Percentiles rank a stretch among this genome's conserved stretches.
These are phyloP conservation scores for Pachypanchax playfairii DNA, from an alignment of 2,113 vertebrate species.

Conservation along the genomic window DNA sequence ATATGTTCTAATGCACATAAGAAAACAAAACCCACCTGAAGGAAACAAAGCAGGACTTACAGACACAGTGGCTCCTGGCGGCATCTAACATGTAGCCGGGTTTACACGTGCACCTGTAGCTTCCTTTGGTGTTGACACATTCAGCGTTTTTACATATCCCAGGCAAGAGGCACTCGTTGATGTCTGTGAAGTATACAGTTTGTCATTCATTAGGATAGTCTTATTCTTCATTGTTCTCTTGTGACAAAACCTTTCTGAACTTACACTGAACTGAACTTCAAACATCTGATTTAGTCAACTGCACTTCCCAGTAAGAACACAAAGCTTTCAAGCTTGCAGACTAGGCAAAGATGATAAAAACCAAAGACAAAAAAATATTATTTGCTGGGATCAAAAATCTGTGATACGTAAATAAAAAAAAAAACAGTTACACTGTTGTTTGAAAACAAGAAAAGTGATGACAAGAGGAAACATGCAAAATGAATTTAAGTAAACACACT, in stretches of 20 bases:
- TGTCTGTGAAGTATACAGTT: slow-evolving; percentile 69
- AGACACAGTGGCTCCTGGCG: slow-evolving; percentile 82
- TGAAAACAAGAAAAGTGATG: slow-evolving; percentile 37
- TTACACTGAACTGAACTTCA: slow-evolving; percentile 19
- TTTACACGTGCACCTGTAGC: slow-evolving; percentile 83
- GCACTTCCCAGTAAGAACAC: slow-evolving; percentile 12
- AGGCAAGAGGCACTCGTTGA: slow-evolving; percentile 81
- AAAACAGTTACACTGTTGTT: slow-evolving; percentile 27
- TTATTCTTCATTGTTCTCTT: too few relatives aligned
- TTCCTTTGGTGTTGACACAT: slow-evolving; percentile 81
- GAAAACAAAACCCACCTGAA: neutral
- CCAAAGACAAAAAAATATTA: slow-evolving; percentile 30
- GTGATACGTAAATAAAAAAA: too few relatives aligned
- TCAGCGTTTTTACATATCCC: slow-evolving; percentile 82
- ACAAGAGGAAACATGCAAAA: slow-evolving; percentile 37
- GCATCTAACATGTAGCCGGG: slow-evolving; percentile 80
- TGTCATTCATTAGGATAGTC: slow-evolving; percentile 27
- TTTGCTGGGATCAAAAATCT: slow-evolving; percentile 52
- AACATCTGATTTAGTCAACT: neutral
- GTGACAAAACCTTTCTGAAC: slow-evolving; percentile 17
- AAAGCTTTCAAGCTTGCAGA: slow-evolving; percentile 13
- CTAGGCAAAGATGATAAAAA: slow-evolving; percentile 36
- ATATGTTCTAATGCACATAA: neutral
- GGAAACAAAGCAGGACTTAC: slow-evolving; percentile 62
- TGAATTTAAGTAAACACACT: slow-evolving; percentile 9